Conservation (phyloP, 53 echinoderm and acorn worm genomes). For the Echinarachnius parma region DNA sequence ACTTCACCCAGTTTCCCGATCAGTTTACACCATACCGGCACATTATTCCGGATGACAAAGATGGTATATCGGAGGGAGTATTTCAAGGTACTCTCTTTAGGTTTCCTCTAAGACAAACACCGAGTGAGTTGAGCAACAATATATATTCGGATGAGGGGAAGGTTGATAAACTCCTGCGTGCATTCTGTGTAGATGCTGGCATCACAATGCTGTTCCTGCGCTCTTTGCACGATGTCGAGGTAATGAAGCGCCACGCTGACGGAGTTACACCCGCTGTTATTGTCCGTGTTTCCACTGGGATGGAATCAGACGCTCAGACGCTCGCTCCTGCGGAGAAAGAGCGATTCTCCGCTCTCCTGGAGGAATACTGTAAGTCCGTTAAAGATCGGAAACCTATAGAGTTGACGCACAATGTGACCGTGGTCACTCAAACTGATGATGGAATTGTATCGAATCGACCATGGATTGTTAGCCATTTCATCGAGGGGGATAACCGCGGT, state of each 20-base stretch:
- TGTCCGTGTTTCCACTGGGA: too few relatives aligned
- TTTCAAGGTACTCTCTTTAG: conserved; percentile 83
- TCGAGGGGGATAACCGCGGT: background rate
- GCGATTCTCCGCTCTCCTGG: background rate
- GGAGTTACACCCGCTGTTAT: too few relatives aligned
- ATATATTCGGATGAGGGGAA: conserved; percentile 51
- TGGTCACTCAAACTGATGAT: background rate
- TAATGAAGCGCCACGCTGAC: background rate
- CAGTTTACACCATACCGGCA: conserved; percentile 66
- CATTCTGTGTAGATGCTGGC: conserved; percentile 68
- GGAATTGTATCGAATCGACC: background rate
- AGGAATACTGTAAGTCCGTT: background rate
- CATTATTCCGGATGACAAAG: conserved; percentile 20
- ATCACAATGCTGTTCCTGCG: conserved; percentile 73
- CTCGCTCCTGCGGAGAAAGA: background rate
- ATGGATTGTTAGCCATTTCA: conserved; percentile 40
- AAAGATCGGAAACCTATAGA: conserved; percentile 1
- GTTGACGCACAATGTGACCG: background rate
- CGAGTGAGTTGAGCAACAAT: conserved; percentile 49
- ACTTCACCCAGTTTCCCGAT: conserved; percentile 43
- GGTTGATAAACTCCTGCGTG: conserved; percentile 44
- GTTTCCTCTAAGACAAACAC: conserved; percentile 66
- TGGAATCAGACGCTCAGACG: background rate
- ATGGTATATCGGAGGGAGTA: background rate
- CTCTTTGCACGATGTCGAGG: conserved; percentile 42